Base-by-base conservation (phyloP, 2,113 vertebrate genomes). In the Catharus minimus region DNA sequence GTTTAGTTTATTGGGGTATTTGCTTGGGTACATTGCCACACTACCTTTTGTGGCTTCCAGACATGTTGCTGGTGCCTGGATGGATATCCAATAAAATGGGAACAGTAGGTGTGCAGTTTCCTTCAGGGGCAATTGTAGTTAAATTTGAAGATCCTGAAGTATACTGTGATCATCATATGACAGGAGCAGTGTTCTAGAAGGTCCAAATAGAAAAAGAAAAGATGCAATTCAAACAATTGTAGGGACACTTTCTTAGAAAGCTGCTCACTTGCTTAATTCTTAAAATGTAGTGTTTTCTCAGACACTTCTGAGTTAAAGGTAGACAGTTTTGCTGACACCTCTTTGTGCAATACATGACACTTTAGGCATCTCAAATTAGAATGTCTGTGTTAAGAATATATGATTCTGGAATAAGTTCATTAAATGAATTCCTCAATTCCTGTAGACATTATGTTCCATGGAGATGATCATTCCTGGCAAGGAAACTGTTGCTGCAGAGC, bases 371-470 rank as follows among this genome's bases (percentile, higher is more conserved):
- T 89, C 53, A 57, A 15, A 90, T 89, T 86, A 72, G 78, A 90
- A 75, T 78, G 74, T 49, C 19, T 57, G 14, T 61, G 55, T 86
- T 87, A 53, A 92, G 84, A 83, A 60, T 81, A 44, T 56, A n/a
- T 52, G 33, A 60, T 85, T 89, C 78, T 92, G 43, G 62, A 85
- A 60, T 81, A 76, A 85, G n/a, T 79, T 92, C 38, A 60, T 92
- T 88, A 86, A 74, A 77, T 85, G 8, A 71, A 72, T 92, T 85
- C 44, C 43, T 92, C 52, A 46, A 44, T 86, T 95, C 68, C 76
- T 91, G 64, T 64, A 77, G 76, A 77, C 79, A 71, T 85, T 17
- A 65, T 84, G 68, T 88, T 94, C 76, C 77, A 22, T 66, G 53
- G 61, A 68, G 57, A 33, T 55, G 32, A 83, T 78, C 15, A 23